Conservation (phyloP, 1,140 invertebrate species). For the Bradysia coprophila region DNA sequence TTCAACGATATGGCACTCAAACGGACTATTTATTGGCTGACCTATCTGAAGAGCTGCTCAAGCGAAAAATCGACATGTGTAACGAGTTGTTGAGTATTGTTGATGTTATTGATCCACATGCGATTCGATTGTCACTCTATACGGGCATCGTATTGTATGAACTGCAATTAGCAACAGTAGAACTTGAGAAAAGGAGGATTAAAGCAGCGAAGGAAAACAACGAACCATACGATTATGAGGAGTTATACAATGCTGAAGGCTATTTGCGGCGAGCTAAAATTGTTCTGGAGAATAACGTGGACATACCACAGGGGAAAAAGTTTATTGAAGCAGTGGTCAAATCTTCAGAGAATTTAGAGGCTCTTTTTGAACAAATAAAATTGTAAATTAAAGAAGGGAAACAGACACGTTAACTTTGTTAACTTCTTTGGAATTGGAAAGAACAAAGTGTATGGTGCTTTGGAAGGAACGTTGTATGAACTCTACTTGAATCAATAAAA, state of each 20-base stretch:
- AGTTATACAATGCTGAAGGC: neutral
- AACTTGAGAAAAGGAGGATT: constrained; percentile 28
- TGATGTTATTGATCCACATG: constrained; percentile 43
- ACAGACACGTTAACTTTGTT: too few species aligned
- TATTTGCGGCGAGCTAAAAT: neutral
- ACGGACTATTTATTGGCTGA: constrained; percentile 31
- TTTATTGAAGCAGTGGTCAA: neutral
- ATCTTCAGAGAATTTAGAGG: neutral
- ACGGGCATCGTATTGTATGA: constrained; percentile 50
- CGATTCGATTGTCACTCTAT: constrained; percentile 47
- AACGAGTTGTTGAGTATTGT: constrained; percentile 42
- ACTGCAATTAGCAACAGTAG: constrained; percentile 34
- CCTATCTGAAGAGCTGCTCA: constrained; percentile 32
- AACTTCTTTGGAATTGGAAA: too few species aligned
- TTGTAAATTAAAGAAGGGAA: too few species aligned
- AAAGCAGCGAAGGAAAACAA: constrained; percentile 21
- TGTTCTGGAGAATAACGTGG: neutral
- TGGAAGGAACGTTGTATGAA: too few species aligned
- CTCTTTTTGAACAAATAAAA: neutral
- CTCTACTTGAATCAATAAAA: too few species aligned
- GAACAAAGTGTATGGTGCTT: too few species aligned
- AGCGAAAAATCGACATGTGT: constrained; percentile 45
- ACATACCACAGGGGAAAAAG: neutral
- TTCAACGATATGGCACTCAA: constrained; percentile 55
- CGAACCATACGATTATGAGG: constrained; percentile 6